Conservation (phyloP, 2,888 invertebrate genomes). For the Microchrysa polita region DNA sequence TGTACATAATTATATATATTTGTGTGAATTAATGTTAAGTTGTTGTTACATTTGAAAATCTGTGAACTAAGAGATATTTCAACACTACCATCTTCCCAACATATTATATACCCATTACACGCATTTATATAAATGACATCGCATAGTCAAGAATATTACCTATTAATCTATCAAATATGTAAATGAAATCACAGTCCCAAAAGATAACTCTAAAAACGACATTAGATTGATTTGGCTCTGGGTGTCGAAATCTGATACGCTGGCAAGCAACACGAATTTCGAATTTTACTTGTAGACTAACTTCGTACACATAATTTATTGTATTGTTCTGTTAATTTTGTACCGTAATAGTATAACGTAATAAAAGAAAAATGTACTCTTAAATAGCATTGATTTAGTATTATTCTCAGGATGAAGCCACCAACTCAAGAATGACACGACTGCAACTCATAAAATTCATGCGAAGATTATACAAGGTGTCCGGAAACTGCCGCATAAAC, state of each 20-base stretch:
- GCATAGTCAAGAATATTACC: constrained; percentile 25
- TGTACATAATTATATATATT: not conserved
- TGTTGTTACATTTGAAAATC: constrained; percentile 17
- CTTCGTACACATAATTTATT: constrained; percentile 29
- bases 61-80: constrained; percentile 33
- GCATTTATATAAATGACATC: constrained; percentile 16
- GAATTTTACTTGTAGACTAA: not conserved
- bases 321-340: constrained; percentile 25
- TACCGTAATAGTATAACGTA: too few relatives aligned
- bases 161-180: constrained; percentile 25
- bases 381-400: too few relatives aligned
- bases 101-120: constrained; percentile 9
- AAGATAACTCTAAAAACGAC: not conserved
- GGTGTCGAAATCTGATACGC: not conserved
- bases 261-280: not conserved
- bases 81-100: constrained; percentile 30
- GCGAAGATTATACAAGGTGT: too few relatives aligned
- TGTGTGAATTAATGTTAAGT: too few relatives aligned
- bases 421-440: too few relatives aligned
- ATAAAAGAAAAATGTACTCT: too few relatives aligned
- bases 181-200: not conserved
- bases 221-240: too few relatives aligned
- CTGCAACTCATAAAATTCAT: too few relatives aligned
- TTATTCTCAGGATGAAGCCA: too few relatives aligned
- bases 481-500: too few relatives aligned